Evolutionary conservation across 2,888 invertebrate genomes (phyloP).

Genomic region (Tetrapedia diversipes): DNA sequence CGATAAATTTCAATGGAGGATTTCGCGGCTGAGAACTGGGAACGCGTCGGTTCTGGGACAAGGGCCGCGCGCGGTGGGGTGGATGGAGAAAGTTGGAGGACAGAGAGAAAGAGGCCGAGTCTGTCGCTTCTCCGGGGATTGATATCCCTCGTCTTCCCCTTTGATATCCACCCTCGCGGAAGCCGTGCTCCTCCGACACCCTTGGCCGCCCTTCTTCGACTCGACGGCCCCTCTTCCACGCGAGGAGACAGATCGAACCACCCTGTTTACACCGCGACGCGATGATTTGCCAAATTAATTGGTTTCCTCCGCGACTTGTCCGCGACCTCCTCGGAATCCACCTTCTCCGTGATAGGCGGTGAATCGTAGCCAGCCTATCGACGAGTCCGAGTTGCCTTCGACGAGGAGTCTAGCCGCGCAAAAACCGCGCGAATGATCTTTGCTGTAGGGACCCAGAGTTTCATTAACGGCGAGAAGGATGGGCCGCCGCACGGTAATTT

Average conservation of each 20-base stretch:
- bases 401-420: constrained; percentile 38
- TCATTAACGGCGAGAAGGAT: constrained; percentile 68
- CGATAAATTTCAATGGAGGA: constrained; percentile 80
- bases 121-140: constrained; percentile 76
- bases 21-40: constrained; percentile 81
- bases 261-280: constrained; percentile 77
- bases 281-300: constrained; percentile 79
- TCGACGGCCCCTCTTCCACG: constrained; percentile 45
- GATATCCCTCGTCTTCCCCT: constrained; percentile 81
- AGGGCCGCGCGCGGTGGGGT: neutral
- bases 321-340: constrained; percentile 7
- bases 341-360: constrained; percentile 1
- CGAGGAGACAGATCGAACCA: constrained; percentile 77
- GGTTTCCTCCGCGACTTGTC: constrained; percentile 56
- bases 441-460: constrained; percentile 58
- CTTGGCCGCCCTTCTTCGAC: constrained; percentile 39
- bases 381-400: constrained; percentile 10
- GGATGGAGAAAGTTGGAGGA: neutral
- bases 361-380: neutral
- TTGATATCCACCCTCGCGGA: constrained; percentile 78
- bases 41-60: constrained; percentile 67
- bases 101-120: constrained; percentile 65
- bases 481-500: constrained; percentile 64
- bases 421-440: constrained; percentile 72
- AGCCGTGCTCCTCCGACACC: constrained; percentile 51